Percentiles rank a stretch among this genome's conserved stretches.
These are phyloP conservation scores for Bombyx mori DNA, from an alignment of 1,140 invertebrate species.

Conservation along the genomic window DNA sequence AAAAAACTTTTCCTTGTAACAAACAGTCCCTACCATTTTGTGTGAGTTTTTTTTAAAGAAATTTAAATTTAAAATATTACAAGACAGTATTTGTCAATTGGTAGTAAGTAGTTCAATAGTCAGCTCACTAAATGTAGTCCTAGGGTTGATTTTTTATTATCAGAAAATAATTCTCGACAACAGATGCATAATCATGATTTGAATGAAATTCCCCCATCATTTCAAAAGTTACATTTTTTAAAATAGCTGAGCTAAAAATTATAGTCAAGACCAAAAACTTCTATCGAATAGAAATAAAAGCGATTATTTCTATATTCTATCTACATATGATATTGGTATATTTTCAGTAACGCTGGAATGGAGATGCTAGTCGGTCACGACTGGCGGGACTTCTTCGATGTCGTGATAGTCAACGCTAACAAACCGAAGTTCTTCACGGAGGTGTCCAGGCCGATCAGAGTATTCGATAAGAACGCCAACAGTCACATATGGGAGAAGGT, in stretches of 20 bases:
- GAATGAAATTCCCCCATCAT: no score
- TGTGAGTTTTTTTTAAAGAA: slow-evolving; percentile 78
- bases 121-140: no score
- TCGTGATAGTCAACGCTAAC: slow-evolving; percentile 94
- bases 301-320: no score
- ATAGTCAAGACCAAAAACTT: no score
- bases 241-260: no score
- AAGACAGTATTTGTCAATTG: not conserved
- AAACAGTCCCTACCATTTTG: slow-evolving; percentile 96
- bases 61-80: not conserved
- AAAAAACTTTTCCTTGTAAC: slow-evolving; percentile 97
- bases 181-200: no score
- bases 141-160: no score
- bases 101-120: not conserved
- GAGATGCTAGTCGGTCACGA: slow-evolving; percentile 88
- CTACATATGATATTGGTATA: no score
- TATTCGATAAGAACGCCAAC: slow-evolving; percentile 86
- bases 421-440: slow-evolving; percentile 98
- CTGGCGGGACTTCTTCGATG: slow-evolving; percentile 94
- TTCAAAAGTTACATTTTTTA: no score
- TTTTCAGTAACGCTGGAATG: slow-evolving; percentile 90
- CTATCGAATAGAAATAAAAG: no score
- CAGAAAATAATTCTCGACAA: no score
- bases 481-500: slow-evolving; percentile 94
- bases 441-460: slow-evolving; percentile 88